Evolutionary conservation across 2,113 vertebrate species (phyloP), one percentile per base, ranked within the genome.

Genomic region (Percopsis transmontana): DNA sequence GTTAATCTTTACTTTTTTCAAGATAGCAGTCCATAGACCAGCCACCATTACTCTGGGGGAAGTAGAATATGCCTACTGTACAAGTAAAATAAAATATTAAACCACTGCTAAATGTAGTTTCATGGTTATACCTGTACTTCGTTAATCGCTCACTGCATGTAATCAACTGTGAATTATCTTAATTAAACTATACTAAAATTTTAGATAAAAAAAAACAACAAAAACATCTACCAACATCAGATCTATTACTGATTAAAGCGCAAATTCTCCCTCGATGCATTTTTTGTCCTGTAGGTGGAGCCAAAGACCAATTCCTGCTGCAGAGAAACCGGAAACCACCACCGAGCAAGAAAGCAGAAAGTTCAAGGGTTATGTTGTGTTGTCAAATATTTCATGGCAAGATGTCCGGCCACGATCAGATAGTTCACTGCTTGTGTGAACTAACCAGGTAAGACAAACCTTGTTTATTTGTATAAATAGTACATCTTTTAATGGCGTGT

Each of bases 391-490:
- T 12, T 39, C 2, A 59, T 27, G 62, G 19, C 58, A 90, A 88
- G 54, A 93, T 93, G 92, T 89, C 90, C 57, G 82, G 62, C 1
- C 90, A 92, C 70, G 91, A 92, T 23, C 89, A 91, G 20, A 59
- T 90, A 18, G 89, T 76, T 3, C 41, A 76, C n/a, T 92, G 86
- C 75, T 55, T 93, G 60, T 91, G 89, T 66, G 90, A 92, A 84
- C 52, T 92, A 78, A 91, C 87, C 3, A 84, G 89, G 91, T 93
- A 84, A 71, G 5, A 1, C 2, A 1, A 15, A 1, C 7, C 21
- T 38, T 24, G n/a, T n/a, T n/a, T n/a, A n/a, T n/a, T n/a, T n/a
- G n/a, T n/a, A n/a, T n/a, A n/a, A n/a, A n/a, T n/a, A n/a, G n/a
- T n/a, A n/a, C n/a, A n/a, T n/a, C n/a, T n/a, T n/a, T n/a, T n/a